phyloP scores from a whole-genome alignment of 2,113 vertebrate species.

The Poecilia latipinna region DNA sequence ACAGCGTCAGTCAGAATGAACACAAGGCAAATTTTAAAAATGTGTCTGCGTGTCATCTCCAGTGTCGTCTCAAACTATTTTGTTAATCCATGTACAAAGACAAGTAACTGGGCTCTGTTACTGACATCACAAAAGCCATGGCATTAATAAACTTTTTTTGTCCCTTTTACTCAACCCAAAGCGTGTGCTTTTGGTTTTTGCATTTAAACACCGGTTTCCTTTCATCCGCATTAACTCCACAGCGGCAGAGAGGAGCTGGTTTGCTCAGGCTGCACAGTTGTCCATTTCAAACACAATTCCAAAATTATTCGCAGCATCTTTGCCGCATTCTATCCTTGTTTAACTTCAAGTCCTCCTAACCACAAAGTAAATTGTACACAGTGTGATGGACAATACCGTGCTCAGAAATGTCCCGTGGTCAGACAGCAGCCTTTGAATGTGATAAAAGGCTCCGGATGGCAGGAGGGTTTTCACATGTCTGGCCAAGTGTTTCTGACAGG shows the following conservation, averaged over 20 bases:
- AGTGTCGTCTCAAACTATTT: too few species aligned
- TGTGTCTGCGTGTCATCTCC: too few species aligned
- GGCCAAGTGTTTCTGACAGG: constrained; percentile 67
- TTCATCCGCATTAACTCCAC: constrained; percentile 17
- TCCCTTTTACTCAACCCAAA: not conserved
- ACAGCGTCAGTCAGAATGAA: too few species aligned
- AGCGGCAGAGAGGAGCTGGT: constrained; percentile 14
- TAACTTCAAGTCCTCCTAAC: constrained; percentile 26
- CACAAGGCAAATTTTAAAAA: too few species aligned
- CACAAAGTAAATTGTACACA: constrained; percentile 48
- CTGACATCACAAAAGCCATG: too few species aligned
- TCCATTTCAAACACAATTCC: constrained; percentile 42
- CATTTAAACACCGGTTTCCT: constrained; percentile 23
- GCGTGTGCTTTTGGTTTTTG: constrained; percentile 11
- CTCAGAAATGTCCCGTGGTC: constrained; percentile 53
- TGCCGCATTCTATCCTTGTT: constrained; percentile 40
- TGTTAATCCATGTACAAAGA: too few species aligned
- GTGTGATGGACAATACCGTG: constrained; percentile 49
- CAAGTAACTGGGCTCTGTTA: too few species aligned
- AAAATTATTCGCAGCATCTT: constrained; percentile 20
- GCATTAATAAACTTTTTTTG: too few species aligned
- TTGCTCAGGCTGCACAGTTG: constrained; percentile 8
- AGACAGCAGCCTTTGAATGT: constrained; percentile 61
- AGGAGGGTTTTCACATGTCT: constrained; percentile 53
- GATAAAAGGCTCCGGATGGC: constrained; percentile 64